Conservation (phyloP, 2,888 invertebrate genomes). For the Calameuta pallipes region DNA sequence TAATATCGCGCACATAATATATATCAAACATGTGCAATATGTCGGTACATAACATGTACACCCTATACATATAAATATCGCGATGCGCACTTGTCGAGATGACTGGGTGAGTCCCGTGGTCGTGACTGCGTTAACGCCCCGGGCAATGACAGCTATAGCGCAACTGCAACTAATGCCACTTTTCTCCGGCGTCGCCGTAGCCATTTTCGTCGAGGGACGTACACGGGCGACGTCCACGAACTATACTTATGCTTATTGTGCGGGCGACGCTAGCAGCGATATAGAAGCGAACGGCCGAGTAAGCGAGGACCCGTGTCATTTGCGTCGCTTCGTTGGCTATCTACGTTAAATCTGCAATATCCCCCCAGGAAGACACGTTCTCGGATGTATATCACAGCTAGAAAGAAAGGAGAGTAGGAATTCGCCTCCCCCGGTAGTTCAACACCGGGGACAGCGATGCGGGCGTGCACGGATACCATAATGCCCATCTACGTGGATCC, state of each 20-base stretch:
- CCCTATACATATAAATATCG: slow-evolving; percentile 14
- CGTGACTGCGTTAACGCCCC: slow-evolving; percentile 50
- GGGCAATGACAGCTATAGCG: slow-evolving; percentile 41
- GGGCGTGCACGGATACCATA: background rate
- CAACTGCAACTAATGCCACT: slow-evolving; percentile 20
- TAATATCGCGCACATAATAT: background rate
- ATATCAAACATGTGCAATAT: background rate
- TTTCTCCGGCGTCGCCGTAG: background rate
- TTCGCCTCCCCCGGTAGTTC: background rate
- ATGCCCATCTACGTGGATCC: background rate
- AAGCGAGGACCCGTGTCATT: slow-evolving; percentile 1
- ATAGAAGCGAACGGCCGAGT: background rate
- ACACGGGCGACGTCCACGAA: background rate
- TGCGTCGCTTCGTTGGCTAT: slow-evolving; percentile 2
- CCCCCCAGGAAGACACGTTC: background rate
- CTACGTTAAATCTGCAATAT: background rate
- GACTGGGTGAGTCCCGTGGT: slow-evolving; percentile 44
- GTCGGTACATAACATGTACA: background rate
- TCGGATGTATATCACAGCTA: background rate
- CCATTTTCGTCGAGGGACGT: background rate
- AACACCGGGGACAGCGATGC: background rate
- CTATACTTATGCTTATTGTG: slow-evolving; percentile 6
- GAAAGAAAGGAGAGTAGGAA: background rate
- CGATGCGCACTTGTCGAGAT: slow-evolving; percentile 43
- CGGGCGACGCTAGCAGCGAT: background rate